A percentile compares a stretch with the other conserved stretches of the same genome.
Conservation (phyloP, 2,888 invertebrate genomes). For the Galerucella pusilla region DNA sequence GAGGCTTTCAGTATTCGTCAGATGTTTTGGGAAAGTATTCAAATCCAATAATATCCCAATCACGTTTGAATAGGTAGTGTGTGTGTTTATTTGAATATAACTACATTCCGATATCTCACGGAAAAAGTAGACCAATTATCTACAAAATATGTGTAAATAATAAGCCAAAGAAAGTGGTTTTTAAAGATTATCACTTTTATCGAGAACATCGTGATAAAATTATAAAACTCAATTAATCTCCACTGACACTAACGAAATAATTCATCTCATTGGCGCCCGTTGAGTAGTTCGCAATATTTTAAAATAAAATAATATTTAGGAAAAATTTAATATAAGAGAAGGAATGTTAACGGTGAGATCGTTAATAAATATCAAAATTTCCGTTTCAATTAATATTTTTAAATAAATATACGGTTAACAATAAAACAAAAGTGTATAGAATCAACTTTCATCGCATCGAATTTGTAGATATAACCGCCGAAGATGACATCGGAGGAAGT, state of each 20-base stretch:
- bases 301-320: too few species aligned
- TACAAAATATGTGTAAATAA: constrained; percentile 24
- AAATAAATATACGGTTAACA: too few species aligned
- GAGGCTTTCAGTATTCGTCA: constrained; percentile 34
- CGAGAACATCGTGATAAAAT: neutral
- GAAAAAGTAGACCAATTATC: constrained; percentile 30
- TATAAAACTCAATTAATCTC: neutral
- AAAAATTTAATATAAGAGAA: too few species aligned
- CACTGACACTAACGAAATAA: neutral
- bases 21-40: constrained; percentile 37
- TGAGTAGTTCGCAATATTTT: neutral
- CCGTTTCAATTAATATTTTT: neutral
- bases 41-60: constrained; percentile 28
- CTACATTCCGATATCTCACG: constrained; percentile 31
- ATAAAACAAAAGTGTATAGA: neutral
- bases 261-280: neutral
- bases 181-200: neutral
- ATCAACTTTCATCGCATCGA: neutral
- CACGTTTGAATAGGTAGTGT: constrained; percentile 27
- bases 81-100: constrained; percentile 10
- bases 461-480: neutral
- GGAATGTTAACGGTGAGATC: too few species aligned
- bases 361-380: neutral
- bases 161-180: constrained; percentile 4
- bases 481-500: constrained; percentile 11